Conservation (phyloP, 2,113 vertebrate species). For the Mohoua ochrocephala region DNA sequence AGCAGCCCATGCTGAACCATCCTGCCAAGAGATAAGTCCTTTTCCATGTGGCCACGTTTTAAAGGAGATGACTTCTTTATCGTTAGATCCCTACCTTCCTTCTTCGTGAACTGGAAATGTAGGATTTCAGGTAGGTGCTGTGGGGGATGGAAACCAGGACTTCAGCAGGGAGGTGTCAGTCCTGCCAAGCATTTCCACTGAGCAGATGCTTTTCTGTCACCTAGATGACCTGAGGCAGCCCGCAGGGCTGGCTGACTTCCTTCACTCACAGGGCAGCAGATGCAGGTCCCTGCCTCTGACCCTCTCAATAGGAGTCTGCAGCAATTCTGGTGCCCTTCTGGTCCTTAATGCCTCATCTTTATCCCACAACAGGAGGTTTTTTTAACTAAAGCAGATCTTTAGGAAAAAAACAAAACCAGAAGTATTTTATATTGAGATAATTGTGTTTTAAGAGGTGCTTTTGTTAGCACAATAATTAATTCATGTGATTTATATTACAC, state of each 20-base stretch:
- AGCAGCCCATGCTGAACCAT: fast-evolving
- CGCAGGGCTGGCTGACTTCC: background rate
- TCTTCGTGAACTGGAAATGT: background rate
- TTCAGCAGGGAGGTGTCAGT: background rate
- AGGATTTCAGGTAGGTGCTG: background rate
- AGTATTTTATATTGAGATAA: background rate
- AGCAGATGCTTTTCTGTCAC: background rate
- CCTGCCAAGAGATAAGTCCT: background rate
- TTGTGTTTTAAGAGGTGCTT: background rate
- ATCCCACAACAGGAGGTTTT: background rate
- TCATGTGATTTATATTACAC: background rate
- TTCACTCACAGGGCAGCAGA: background rate
- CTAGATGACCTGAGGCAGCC: background rate
- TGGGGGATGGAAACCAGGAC: background rate
- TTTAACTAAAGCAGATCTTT: background rate
- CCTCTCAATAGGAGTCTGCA: background rate
- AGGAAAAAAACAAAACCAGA: background rate
- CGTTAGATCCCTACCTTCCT: background rate
- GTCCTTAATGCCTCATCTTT: background rate
- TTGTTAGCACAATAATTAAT: background rate
- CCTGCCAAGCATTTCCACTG: background rate
- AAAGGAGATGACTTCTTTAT: background rate
- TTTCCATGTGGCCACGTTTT: fast-evolving
- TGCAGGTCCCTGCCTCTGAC: background rate
- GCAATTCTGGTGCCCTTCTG: background rate